These are phyloP conservation scores for Torymus texanus DNA, from an alignment of 2,888 invertebrate genomes.

Conservation along the genomic window DNA sequence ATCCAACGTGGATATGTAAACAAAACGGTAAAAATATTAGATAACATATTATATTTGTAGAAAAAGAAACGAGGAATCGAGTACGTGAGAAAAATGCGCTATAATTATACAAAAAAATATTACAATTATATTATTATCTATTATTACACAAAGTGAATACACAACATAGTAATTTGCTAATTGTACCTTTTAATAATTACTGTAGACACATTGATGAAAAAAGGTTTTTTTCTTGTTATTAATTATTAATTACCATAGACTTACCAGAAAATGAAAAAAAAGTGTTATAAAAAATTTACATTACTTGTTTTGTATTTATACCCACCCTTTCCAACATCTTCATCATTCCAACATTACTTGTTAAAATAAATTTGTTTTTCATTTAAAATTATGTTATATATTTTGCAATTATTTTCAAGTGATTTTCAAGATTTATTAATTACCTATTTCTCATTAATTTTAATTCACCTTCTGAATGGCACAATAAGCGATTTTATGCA, in stretches of 20 bases:
- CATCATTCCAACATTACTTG: conserved; percentile 12
- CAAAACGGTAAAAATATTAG: conserved; percentile 68
- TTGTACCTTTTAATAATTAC: conserved; percentile 75
- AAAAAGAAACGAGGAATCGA: conserved; percentile 66
- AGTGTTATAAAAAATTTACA: conserved; percentile 72
- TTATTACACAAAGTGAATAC: conserved; percentile 75
- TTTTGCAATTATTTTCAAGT: no score
- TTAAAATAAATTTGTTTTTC: background rate
- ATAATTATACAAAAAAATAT: conserved; percentile 71
- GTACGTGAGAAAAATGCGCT: conserved; percentile 70
- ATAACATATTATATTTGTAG: conserved; percentile 74
- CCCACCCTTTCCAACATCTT: conserved; percentile 1
- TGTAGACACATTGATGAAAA: conserved; percentile 73
- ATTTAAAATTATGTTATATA: no score
- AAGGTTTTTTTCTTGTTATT: conserved; percentile 74
- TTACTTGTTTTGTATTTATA: conserved; percentile 64
- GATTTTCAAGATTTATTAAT: no score
- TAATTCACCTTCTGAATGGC: no score
- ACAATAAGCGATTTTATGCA: no score
- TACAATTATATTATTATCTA: conserved; percentile 73
- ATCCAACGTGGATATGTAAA: conserved; percentile 70
- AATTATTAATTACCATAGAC: conserved; percentile 74
- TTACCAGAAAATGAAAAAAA: conserved; percentile 73
- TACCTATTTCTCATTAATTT: no score
- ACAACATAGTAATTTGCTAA: conserved; percentile 75